Base-by-base conservation (phyloP, 2,888 invertebrate species). In the Uropetala carovei region DNA sequence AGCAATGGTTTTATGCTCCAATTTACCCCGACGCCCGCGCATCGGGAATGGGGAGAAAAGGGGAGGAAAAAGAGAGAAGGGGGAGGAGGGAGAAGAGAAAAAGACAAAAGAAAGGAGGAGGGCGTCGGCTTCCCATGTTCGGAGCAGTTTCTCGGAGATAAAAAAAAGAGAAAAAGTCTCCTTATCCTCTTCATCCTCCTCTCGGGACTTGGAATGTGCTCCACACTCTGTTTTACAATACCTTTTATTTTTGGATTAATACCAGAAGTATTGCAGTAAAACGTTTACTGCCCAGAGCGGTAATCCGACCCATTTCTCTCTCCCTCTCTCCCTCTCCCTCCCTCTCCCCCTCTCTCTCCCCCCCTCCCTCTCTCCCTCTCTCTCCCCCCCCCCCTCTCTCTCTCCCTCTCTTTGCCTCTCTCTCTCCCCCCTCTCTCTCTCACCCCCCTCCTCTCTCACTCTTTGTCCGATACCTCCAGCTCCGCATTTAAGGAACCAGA, bases 1-100 rank as follows among this genome's bases (percentile, higher is more conserved):
- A 64, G 60, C 60, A 89, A 68, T 89, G 68, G 64, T 89, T 89
- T 89, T 89, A 89, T 68, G 89, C 60, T 68, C 89, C 89, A 89
- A 89, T 89, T 64, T 60, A 43, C 64, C 64, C 43, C 43, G 1
- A 43, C 43, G 43, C 43, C 43, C 43, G 43, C 43, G 43, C 43
- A 43, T 43, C 43, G 43, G 43, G 43, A 3, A 43, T 43, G 43
- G 43, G 43, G 43, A 43, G 43, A 43, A 43, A 43, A 5, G 43
- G 43, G 43, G 43, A 43, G 43, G 43, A n/a, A n/a, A n/a, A 43
- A 43, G 43, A 43, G 43, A 43, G 5, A 43, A 43, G 5, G 43
- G 43, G 43, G 43, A 43, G 43, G 43, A 43, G 43, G 43, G n/a
- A n/a, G n/a, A 43, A 43, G 43, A 43, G 43, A 43, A 43, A 43